Conservation (phyloP, 2,797 vertebrate genomes). For the Miichthys miiuy region DNA sequence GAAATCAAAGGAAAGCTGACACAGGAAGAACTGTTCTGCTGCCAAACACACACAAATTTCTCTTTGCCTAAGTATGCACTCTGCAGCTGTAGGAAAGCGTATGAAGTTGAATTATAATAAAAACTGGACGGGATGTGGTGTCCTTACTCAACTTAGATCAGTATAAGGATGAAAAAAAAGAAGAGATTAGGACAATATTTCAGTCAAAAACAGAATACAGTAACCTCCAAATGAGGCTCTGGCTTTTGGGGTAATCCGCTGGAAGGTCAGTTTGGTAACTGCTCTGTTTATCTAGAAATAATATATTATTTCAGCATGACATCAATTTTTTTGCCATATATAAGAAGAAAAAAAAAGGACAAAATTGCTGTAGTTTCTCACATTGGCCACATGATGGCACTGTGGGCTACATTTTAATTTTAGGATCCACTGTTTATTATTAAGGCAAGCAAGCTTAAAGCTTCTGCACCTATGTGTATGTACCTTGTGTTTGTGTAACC, state of each 20-base stretch:
- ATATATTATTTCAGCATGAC: neutral
- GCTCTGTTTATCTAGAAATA: neutral
- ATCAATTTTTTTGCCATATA: neutral
- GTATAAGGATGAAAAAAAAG: neutral
- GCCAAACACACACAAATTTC: neutral
- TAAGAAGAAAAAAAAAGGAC: neutral
- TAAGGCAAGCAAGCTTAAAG: neutral
- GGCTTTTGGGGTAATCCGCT: no score
- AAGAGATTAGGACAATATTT: neutral
- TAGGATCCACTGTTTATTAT: neutral
- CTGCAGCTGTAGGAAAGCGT: neutral
- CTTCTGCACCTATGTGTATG: neutral
- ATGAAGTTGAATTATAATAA: no score
- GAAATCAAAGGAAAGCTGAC: neutral
- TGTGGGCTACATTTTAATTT: conserved; percentile 15
- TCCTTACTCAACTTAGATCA: neutral
- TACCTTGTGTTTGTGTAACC: neutral
- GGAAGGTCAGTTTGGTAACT: neutral
- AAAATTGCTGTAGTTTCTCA: neutral
- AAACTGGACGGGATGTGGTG: neutral
- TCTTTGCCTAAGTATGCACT: neutral
- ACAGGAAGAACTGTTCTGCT: neutral
- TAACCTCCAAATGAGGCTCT: neutral
- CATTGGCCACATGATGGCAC: conserved; percentile 61
- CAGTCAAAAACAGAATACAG: no score